Evolutionary conservation across 2,888 invertebrate genomes (phyloP), one percentile per base, ranked within the genome.

Genomic region (Eristalis pertinax): DNA sequence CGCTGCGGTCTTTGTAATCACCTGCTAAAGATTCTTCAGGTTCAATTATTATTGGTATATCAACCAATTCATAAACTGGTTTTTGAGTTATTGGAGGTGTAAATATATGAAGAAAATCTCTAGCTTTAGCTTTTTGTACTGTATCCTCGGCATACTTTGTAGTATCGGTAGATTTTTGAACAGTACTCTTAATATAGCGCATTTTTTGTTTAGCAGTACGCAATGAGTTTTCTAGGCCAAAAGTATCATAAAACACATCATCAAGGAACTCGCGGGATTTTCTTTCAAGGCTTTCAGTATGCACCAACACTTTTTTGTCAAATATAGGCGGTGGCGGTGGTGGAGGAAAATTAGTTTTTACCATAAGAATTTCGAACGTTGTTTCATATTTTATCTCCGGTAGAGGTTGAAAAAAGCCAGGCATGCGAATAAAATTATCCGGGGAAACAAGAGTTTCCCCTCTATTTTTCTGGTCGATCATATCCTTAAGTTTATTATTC

Each of bases 61-160:
- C 93, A 88, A 92, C 90, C 85, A 93, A 91, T 89, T 93, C 93
- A 89, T 92, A 93, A 77, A 92, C 91, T 67, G 92, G 92, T 88
- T 90, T 89, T 89, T 92, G 91, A 64, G 90, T 90, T 84, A 92
- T 89, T n/a, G 92, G 91, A 29, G 93, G 93, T 72, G 91, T 92
- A 89, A 93, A 92, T 82, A 93, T 93, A 89, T 93, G 92, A 64
- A 91, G 81, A 89, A 93, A 93, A 89, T 93, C 93, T 89, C 93
- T 91, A 69, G 93, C 91, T 89, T 92, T 92, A 41, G 93, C 93
- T 89, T 93, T 93, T 86, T 93, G 91, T 56, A 93, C 93, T 50
- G 93, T 93, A 89, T 93, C 93, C 91, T 92, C 93, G 35, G 93
- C 93, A 88, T 93, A 92, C 73, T 92, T 93, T 35, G 92, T 91